Evolutionary conservation across 2,113 vertebrate species (phyloP), one percentile per base, ranked within the genome.

Genomic region (Platichthys stellatus): DNA sequence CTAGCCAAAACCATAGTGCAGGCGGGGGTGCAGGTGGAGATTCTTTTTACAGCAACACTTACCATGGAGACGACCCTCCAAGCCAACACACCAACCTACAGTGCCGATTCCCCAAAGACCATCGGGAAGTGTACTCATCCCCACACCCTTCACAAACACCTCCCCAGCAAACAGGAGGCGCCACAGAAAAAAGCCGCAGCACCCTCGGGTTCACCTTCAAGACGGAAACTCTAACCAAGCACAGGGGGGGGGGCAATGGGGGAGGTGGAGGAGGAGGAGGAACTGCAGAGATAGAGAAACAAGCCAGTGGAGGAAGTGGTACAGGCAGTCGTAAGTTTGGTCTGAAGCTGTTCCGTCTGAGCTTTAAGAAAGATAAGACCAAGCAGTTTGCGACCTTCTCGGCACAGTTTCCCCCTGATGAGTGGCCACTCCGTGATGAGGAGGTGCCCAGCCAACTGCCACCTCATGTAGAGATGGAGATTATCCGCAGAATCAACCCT

Each of bases 331-430:
- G 98, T 68, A 99, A 98, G 90, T 99, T 99, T 54, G 97, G 98
- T 58, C 94, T 99, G 56, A 98, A 98, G 93, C 93, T 99, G 74
- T 99, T 99, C 88, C 94, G 98, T 75, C 91, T 99, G 45, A 99
- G 98, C 92, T 99, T 99, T 90, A 99, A 99, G 78, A 99, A 99
- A 86, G 97, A 99, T 87, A 99, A 98, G 91, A 90, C 97, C 76
- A 99, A 99, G 90, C 97, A 99, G 82, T 86, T 99, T 71, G 96
- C 96, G 40, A 98, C 97, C 57, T 99, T 99, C 82, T 99, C 98
- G 0, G 98, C 97, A 58, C 98, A 99, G 88, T 99, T 99, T 76
- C 98, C 98, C 63, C 98, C 98, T 0, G 97, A 98, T 82, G 98
- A 99, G 90, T 99, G 98, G 98, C 98, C 98, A 0, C 94, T 99